Base-by-base conservation (phyloP, 2,113 vertebrate genomes). In the Hyperopisus bebe region DNA sequence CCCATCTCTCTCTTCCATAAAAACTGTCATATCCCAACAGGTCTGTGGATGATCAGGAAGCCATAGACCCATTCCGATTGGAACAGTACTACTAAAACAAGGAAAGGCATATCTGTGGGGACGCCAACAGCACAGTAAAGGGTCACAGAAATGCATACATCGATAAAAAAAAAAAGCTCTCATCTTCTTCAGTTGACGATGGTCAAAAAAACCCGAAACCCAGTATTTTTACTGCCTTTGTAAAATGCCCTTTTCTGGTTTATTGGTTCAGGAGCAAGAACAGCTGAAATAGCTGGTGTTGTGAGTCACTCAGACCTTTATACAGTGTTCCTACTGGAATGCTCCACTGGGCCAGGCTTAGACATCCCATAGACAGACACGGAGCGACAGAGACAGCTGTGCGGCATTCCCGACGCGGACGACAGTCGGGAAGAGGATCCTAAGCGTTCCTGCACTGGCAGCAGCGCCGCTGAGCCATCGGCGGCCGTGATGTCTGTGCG, bases 271-370 rank as follows among this genome's bases (percentile, higher is more conserved):
- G 88, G 88, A 90, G 90, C 90, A 89, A 92, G 94, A 89, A 92
- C 95, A 95, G 94, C 94, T 95, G 95, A 93, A 89, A 90, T 93
- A 92, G 90, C 87, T 5, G 0, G 0, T 46, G 88, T 50, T 89
- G 46, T 93, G 94, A 94, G 90, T 95, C 94, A 94, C 89, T 86
- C 51, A 0, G 39, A 90, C 92, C 89, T 92, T 92, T 86, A 58
- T 55, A 35, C 88, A 27, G 1, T 50, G 47, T 50, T n/a, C 46
- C 70, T 70, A 21, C 66, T 82, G 88, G 88, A 89, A 89, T 82
- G 44, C 66, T 47, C 13, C 11, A 13, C 66, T 46, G 17, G 66
- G 74, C 74, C 89, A 48, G 47, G 48, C 24, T 47, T 83, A 66
- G 90, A 77, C 88, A 90, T 87, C 62, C 80, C 35, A 88, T 0